These are phyloP conservation scores for Dasysyrphus tricinctus DNA, from an alignment of 2,888 invertebrate genomes.

Conservation along the genomic window DNA sequence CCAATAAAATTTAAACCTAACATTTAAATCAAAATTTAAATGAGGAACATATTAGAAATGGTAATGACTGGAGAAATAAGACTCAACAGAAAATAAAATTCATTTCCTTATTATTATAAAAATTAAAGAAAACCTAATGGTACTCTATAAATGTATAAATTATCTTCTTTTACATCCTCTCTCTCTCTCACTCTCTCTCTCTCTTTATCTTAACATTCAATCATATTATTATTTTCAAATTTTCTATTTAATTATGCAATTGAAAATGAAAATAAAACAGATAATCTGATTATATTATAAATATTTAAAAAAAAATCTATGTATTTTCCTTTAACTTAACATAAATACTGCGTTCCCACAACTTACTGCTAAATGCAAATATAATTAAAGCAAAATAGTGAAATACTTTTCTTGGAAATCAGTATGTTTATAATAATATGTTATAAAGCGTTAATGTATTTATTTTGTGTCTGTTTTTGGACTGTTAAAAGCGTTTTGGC, in stretches of 20 bases:
- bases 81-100: conserved; percentile 69
- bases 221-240: conserved; percentile 61
- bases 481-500: conserved; percentile 80
- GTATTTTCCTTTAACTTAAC: conserved; percentile 58
- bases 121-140: conserved; percentile 73
- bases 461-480: conserved; percentile 44
- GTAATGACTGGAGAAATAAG: conserved; percentile 83
- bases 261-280: conserved; percentile 39
- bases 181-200: conserved; percentile 28
- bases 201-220: conserved; percentile 53
- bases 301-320: conserved; percentile 26
- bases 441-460: conserved; percentile 24
- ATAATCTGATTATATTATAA: conserved; percentile 50
- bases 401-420: conserved; percentile 66
- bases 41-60: conserved; percentile 76
- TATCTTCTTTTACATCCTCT: conserved; percentile 59
- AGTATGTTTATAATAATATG: conserved; percentile 13
- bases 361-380: conserved; percentile 63
- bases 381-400: conserved; percentile 34
- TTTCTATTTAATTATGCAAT: conserved; percentile 50
- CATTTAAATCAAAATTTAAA: conserved; percentile 66
- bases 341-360: conserved; percentile 61
- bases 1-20: conserved; percentile 26
- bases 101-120: conserved; percentile 59
- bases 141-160: conserved; percentile 67